Evolutionary conservation across 2,888 invertebrate genomes (phyloP).

Genomic region (Piscicola geometra): DNA sequence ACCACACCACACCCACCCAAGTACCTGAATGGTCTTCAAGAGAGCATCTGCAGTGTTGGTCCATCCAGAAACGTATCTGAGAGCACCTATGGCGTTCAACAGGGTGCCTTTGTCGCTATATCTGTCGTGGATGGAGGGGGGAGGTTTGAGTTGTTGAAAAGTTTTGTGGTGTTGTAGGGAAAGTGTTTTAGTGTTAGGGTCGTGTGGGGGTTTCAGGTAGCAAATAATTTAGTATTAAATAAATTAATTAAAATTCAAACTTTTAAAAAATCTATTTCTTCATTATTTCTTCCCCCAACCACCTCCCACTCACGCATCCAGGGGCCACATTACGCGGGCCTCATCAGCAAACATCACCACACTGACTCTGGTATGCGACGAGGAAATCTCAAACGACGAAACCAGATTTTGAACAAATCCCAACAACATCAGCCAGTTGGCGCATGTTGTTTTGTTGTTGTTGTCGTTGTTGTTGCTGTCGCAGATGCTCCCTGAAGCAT

Average conservation of each 20-base stretch:
- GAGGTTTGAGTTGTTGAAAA: too few species aligned
- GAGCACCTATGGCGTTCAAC: neutral
- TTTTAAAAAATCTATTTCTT: too few species aligned
- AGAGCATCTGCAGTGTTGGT: slow-evolving; percentile 14
- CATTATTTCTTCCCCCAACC: neutral
- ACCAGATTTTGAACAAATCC: neutral
- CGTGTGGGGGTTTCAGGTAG: neutral
- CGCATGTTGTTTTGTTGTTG: slow-evolving; percentile 9
- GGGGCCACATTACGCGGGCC: slow-evolving; percentile 1
- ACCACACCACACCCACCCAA: neutral
- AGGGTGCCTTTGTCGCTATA: too few species aligned
- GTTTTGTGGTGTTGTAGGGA: too few species aligned
- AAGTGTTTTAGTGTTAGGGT: neutral
- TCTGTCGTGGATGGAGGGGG: too few species aligned
- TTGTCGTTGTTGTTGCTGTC: slow-evolving; percentile 1
- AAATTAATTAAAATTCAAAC: too few species aligned
- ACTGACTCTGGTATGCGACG: slow-evolving; percentile 3
- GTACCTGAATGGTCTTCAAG: neutral
- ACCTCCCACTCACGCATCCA: slow-evolving; percentile 18
- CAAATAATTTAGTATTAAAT: too few species aligned
- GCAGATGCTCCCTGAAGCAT: slow-evolving; percentile 33
- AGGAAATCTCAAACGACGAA: neutral
- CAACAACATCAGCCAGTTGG: slow-evolving; percentile 13
- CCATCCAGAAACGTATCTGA: neutral
- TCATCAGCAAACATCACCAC: slow-evolving; percentile 8